phyloP scores from a whole-genome alignment of 2,113 vertebrate genomes.

The Myiagra hebetior region DNA sequence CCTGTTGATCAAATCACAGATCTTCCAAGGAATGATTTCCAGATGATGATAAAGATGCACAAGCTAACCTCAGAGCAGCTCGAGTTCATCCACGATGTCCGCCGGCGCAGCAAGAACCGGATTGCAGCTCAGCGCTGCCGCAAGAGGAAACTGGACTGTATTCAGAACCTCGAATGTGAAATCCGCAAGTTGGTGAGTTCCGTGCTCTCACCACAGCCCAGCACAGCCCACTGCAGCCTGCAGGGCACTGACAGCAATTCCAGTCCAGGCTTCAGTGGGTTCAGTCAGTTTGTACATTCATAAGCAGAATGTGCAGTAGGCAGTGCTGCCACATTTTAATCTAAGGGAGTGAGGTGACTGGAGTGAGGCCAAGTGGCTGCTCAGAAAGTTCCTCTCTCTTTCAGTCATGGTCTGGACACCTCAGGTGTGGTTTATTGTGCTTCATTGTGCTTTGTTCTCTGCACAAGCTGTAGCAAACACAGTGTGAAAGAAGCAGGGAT shows the following conservation, averaged over 20 bases:
- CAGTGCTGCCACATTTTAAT: not conserved
- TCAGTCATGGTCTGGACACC: not conserved
- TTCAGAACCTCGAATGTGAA: slow-evolving; percentile 98
- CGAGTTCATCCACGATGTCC: slow-evolving; percentile 96
- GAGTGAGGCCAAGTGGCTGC: not conserved
- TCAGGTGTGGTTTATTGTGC: not conserved
- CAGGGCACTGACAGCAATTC: not conserved
- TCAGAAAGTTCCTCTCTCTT: not conserved
- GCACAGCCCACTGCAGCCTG: rapidly evolving
- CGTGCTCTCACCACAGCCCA: rapidly evolving
- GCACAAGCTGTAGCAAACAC: not conserved
- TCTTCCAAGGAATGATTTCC: slow-evolving; percentile 99
- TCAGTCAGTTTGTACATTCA: not conserved
- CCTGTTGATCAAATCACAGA: slow-evolving; percentile 99
- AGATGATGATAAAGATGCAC: slow-evolving; percentile 99
- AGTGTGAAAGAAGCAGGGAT: not conserved
- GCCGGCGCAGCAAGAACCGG: slow-evolving; percentile 95
- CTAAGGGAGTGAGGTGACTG: not conserved
- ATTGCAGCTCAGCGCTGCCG: slow-evolving; percentile 98
- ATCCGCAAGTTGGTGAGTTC: slow-evolving; percentile 90
- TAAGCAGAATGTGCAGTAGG: not conserved
- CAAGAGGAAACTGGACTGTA: slow-evolving; percentile 98
- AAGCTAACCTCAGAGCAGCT: slow-evolving; percentile 97
- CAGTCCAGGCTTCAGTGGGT: not conserved
- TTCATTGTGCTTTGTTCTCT: not conserved